Evolutionary conservation across 2,113 vertebrate genomes (phyloP).

Genomic region (Machaerirhynchus nigripectus): DNA sequence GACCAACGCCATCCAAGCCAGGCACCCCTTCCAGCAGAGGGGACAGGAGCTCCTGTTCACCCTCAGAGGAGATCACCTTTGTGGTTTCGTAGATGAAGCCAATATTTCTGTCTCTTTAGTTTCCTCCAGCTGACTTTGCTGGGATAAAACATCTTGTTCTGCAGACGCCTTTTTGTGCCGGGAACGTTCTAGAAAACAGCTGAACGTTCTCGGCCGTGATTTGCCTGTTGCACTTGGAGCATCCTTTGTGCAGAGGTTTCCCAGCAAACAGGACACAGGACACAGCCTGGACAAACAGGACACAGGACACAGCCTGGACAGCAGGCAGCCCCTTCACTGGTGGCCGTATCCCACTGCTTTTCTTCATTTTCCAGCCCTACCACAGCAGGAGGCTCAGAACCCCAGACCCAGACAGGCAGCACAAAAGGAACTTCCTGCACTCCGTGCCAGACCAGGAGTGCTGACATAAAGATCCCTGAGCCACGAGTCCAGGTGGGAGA

Average conservation of each 20-base stretch:
- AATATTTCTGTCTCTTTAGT: neutral
- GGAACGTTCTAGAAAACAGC: neutral
- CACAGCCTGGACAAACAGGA: neutral
- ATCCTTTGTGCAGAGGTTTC: neutral
- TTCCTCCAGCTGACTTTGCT: too few species aligned
- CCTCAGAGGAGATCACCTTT: neutral
- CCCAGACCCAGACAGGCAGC: neutral
- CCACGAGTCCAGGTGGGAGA: neutral
- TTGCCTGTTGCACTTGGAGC: neutral
- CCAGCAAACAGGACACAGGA: neutral
- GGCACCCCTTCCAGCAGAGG: neutral
- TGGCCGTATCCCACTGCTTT: too few species aligned
- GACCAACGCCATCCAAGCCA: rapidly evolving
- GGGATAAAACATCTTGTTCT: neutral
- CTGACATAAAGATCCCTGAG: neutral
- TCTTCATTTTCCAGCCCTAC: neutral
- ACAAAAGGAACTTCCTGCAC: neutral
- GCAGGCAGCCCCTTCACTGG: neutral
- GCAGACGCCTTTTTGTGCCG: neutral
- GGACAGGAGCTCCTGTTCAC: neutral
- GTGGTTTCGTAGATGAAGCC: neutral
- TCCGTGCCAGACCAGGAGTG: neutral
- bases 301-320: neutral
- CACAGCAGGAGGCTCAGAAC: neutral
- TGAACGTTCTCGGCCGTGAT: neutral